phyloP scores from a whole-genome alignment of 1,140 invertebrate species.

The Mizuhopecten yessoensis region DNA sequence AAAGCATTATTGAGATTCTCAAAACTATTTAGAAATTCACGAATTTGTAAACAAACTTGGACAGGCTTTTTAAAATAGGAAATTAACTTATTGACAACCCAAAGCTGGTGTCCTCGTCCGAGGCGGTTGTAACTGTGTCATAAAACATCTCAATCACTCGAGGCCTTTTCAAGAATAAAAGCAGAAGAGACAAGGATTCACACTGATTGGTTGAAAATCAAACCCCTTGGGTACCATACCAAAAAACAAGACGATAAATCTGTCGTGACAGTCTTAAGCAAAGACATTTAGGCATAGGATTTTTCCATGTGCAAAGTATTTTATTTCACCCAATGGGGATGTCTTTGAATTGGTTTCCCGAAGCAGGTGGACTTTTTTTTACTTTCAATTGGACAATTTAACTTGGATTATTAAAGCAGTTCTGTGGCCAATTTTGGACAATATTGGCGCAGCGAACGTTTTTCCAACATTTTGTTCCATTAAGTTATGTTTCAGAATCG shows the following conservation, averaged over 20 bases:
- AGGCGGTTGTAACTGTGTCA: neutral
- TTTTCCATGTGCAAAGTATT: neutral
- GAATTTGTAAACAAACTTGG: neutral
- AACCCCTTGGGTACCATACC: constrained; percentile 6
- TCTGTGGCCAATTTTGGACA: neutral
- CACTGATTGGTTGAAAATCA: constrained; percentile 11
- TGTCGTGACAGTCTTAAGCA: neutral
- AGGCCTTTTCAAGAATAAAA: neutral
- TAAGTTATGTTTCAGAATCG: neutral
- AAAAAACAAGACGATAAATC: neutral
- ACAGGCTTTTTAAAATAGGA: neutral
- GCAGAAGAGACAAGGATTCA: neutral
- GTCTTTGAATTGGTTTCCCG: neutral
- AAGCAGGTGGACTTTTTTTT: neutral
- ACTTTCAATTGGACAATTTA: neutral
- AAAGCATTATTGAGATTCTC: too few species aligned
- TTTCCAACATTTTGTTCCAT: neutral
- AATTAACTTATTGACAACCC: neutral
- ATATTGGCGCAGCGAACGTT: neutral
- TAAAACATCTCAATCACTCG: neutral
- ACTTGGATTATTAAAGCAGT: neutral
- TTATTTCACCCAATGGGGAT: constrained; percentile 5
- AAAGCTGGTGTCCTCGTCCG: neutral
- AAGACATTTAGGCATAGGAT: neutral
- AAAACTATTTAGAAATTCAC: too few species aligned